Percentiles rank a stretch among this genome's conserved stretches.
Evolutionary conservation across 92 coral and sea anemone species (phyloP).

Genomic region (Virgularia gustaviana): DNA sequence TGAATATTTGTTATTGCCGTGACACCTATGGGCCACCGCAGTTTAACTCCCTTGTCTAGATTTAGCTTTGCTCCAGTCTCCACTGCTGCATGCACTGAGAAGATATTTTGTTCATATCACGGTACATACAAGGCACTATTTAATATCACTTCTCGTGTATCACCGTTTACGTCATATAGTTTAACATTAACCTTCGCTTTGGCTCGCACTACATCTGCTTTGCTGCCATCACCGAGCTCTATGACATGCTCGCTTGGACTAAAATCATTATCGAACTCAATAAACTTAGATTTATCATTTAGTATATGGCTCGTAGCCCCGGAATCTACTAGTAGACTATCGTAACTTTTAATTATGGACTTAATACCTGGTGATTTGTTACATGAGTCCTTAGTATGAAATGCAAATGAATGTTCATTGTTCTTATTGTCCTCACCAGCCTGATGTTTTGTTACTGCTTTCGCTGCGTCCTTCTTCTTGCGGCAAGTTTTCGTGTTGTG

Average conservation of each 20-base stretch:
- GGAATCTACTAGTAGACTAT: conserved; percentile 1
- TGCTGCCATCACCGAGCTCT: conserved; percentile 29
- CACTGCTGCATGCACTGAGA: conserved; percentile 30
- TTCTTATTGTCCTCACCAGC: neutral
- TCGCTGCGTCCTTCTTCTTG: conserved; percentile 25
- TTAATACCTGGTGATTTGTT: too few relatives aligned
- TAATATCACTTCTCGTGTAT: conserved; percentile 16
- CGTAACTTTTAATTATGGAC: neutral
- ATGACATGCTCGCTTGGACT: conserved; percentile 15
- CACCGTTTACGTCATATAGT: conserved; percentile 27
- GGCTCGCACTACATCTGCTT: conserved; percentile 12
- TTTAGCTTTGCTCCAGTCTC: conserved; percentile 15
- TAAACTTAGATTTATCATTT: conserved; percentile 27
- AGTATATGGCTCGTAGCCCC: conserved; percentile 37
- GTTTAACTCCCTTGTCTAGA: conserved; percentile 2
- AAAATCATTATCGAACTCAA: conserved; percentile 10
- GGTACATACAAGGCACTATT: conserved; percentile 19
- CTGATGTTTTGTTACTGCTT: conserved; percentile 7
- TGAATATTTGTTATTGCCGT: too few relatives aligned
- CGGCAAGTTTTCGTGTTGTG: conserved; percentile 5
- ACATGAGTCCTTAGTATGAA: conserved; percentile 6
- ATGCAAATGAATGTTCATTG: conserved; percentile 26
- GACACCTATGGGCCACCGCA: neutral
- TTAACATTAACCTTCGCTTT: conserved; percentile 30
- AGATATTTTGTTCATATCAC: conserved; percentile 26